These are phyloP conservation scores for Condylura cristata DNA, from an alignment of 2,113 vertebrate genomes.

Conservation along the genomic window DNA sequence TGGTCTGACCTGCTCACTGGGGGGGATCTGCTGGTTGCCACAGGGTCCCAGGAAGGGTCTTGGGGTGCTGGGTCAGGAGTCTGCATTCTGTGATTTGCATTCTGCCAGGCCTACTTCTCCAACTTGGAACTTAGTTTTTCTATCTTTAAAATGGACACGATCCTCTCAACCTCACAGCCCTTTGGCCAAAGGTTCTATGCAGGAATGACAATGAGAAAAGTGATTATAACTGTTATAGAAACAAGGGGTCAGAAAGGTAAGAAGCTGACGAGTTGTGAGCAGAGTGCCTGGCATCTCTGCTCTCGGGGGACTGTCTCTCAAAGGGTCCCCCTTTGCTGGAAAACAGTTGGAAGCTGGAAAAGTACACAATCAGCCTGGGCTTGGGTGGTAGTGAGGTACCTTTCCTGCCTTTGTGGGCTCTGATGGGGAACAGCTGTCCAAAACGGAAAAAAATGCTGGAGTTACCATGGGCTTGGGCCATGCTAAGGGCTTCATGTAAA, in stretches of 20 bases:
- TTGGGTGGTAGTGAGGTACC: background rate
- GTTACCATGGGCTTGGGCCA: background rate
- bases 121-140: conserved; percentile 14
- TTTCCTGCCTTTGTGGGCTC: background rate
- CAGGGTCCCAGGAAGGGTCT: conserved; percentile 22
- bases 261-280: background rate
- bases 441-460: too few relatives aligned
- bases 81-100: background rate
- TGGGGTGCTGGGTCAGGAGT: background rate
- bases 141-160: background rate
- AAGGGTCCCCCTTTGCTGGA: background rate
- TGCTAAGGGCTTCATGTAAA: background rate
- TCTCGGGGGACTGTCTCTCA: background rate
- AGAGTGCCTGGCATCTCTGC: background rate
- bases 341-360: background rate
- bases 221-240: background rate
- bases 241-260: background rate
- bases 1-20: conserved; percentile 59
- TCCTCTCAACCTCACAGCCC: background rate
- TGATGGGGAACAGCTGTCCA: background rate
- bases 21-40: conserved; percentile 47
- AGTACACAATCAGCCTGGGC: background rate
- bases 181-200: background rate
- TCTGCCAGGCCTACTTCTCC: background rate
- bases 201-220: background rate